Evolutionary conservation across 2,888 invertebrate species (phyloP), one percentile per base, ranked within the genome.

Genomic region (Carpatolechia fugitivella): DNA sequence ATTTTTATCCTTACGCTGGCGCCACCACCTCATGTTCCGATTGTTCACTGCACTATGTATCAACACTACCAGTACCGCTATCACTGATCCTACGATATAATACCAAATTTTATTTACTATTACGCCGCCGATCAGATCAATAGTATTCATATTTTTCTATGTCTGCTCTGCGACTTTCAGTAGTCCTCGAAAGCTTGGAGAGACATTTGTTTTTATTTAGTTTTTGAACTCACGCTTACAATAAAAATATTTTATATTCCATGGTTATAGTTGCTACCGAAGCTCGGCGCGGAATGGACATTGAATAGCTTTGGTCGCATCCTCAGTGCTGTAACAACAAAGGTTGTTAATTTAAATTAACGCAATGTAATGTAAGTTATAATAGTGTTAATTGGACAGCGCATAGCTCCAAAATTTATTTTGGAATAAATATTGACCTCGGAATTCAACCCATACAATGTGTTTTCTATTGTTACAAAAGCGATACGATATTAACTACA

Each of bases 11-110:
- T 56, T 58, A 41, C 46, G 56, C 14, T 52, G 47, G 66, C 67
- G 68, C 56, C 64, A 62, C 65, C 66, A 70, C 57, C 58, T 64
- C 68, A 69, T 70, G 24, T 55, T 56, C 13, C 51, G 14, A 44
- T 55, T 48, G 24, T 14, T 47, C 48, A 58, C 52, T 47, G 14
- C 50, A 50, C 50, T 38, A 24, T 14, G 14, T 33, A 38, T 24
- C 50, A 38, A 24, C 10, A 38, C 13, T 29, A 10, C 20, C 11
- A 13, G 11, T 20, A 16, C 24, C 14, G 38, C 36, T 50, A 50
- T 4, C 8, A 29, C 36, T 10, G 36, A 35, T 7, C 20, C 50
- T 1, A 14, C 4, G 36, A 50, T 24, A 50, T 49, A 20, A 16
- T 35, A 49, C 24, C 29, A 44, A 8, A 33, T 31, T 30, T 16